phyloP scores from a whole-genome alignment of 2,797 vertebrate species.

The Clamator glandarius region DNA sequence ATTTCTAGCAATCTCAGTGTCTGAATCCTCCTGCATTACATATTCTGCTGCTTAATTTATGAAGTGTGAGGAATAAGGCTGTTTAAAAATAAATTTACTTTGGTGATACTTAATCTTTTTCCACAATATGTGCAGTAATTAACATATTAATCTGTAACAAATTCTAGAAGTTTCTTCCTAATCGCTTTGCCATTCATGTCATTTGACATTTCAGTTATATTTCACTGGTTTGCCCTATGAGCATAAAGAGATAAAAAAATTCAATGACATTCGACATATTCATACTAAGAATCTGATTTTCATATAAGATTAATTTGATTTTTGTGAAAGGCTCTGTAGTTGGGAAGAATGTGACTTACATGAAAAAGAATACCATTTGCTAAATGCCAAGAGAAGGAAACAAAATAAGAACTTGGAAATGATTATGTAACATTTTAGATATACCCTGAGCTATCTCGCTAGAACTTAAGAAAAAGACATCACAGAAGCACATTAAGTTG shows the following conservation, averaged over 20 bases:
- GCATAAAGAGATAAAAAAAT: neutral
- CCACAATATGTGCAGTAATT: constrained; percentile 62
- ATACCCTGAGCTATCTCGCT: neutral
- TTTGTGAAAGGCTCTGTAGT: constrained; percentile 12
- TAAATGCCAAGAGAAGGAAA: neutral
- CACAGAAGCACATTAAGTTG: neutral
- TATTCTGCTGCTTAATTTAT: constrained; percentile 70
- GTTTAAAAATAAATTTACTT: constrained; percentile 75
- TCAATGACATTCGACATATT: constrained; percentile 31
- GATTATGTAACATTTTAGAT: neutral
- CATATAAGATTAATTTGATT: constrained; percentile 55
- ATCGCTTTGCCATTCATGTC: constrained; percentile 55
- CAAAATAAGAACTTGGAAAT: neutral
- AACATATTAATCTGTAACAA: constrained; percentile 75
- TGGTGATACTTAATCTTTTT: constrained; percentile 70
- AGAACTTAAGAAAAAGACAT: neutral
- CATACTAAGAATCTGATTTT: constrained; percentile 34
- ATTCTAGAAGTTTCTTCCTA: constrained; percentile 63
- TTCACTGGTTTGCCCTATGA: constrained; percentile 29
- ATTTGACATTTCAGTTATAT: constrained; percentile 55
- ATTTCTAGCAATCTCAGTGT: constrained; percentile 40
- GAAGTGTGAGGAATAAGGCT: constrained; percentile 65
- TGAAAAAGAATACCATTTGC: constrained; percentile 25
- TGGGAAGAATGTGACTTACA: constrained; percentile 37
- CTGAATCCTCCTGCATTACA: constrained; percentile 36